Evolutionary conservation across 2,113 vertebrate genomes (phyloP).

Genomic region (Tenrec ecaudatus): DNA sequence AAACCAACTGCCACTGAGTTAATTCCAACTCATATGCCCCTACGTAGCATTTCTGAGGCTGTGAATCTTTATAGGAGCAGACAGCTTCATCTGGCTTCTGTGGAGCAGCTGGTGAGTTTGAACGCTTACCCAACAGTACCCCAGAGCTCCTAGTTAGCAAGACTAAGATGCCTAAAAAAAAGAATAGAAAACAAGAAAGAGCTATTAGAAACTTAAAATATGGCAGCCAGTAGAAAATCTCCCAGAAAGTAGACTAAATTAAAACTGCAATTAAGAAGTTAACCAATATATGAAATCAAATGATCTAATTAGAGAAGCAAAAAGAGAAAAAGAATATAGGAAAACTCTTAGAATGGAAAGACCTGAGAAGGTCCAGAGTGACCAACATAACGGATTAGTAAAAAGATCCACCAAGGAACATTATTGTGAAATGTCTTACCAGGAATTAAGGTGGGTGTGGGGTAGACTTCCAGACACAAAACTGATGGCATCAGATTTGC

Average conservation of each 20-base stretch:
- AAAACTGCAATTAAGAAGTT: slow-evolving; percentile 35
- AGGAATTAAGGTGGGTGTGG: not conserved
- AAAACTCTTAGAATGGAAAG: slow-evolving; percentile 9
- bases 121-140: too few species aligned
- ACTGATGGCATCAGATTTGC: not conserved
- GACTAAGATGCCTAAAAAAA: not conserved
- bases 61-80: too few species aligned
- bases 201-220: slow-evolving; percentile 25
- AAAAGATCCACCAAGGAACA: not conserved
- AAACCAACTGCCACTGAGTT: too few species aligned
- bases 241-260: not conserved
- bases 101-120: too few species aligned
- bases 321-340: not conserved
- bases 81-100: too few species aligned
- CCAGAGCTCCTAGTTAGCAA: too few species aligned
- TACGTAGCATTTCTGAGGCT: too few species aligned
- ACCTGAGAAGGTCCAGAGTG: not conserved
- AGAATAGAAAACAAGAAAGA: slow-evolving; percentile 5
- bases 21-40: too few species aligned
- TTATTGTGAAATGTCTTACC: not conserved
- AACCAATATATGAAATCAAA: slow-evolving; percentile 18
- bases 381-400: not conserved
- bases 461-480: not conserved
- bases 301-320: slow-evolving; percentile 29
- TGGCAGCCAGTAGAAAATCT: slow-evolving; percentile 10